Conservation (phyloP, 2,113 vertebrate species). For the Strix aluco region DNA sequence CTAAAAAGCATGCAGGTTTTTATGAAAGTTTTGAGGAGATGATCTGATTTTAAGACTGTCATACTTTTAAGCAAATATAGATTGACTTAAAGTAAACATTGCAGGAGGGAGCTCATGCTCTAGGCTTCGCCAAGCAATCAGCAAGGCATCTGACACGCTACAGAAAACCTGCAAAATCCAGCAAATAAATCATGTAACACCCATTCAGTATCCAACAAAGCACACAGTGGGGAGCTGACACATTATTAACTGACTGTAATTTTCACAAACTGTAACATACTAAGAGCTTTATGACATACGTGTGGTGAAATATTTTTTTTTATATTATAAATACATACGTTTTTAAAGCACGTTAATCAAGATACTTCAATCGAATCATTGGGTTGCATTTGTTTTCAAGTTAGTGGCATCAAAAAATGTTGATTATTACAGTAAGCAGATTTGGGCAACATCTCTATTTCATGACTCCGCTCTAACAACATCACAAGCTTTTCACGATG, state of each 20-base stretch:
- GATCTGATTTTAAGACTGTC: conserved; percentile 16
- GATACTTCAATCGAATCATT: not conserved
- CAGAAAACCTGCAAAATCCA: conserved; percentile 54
- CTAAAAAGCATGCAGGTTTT: not conserved
- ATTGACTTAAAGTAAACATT: conserved; percentile 55
- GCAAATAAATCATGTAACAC: conserved; percentile 58
- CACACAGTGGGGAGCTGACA: conserved; percentile 32
- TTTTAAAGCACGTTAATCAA: not conserved
- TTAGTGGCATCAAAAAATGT: not conserved
- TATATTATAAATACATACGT: not conserved
- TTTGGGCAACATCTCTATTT: not conserved
- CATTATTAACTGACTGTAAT: conserved; percentile 57
- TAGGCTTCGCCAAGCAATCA: conserved; percentile 58
- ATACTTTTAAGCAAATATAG: conserved; percentile 33
- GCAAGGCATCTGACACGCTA: conserved; percentile 49
- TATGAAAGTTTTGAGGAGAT: not conserved
- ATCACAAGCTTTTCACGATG: not conserved
- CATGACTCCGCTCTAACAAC: not conserved
- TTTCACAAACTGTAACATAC: conserved; percentile 37
- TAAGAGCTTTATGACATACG: conserved; percentile 23
- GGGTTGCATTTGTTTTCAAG: not conserved
- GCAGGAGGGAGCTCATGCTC: conserved; percentile 50
- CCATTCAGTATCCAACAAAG: conserved; percentile 47
- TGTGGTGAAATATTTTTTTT: conserved; percentile 21
- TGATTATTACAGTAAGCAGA: not conserved